Evolutionary conservation across 2,888 invertebrate species (phyloP).

Genomic region (Dasypolia templi): DNA sequence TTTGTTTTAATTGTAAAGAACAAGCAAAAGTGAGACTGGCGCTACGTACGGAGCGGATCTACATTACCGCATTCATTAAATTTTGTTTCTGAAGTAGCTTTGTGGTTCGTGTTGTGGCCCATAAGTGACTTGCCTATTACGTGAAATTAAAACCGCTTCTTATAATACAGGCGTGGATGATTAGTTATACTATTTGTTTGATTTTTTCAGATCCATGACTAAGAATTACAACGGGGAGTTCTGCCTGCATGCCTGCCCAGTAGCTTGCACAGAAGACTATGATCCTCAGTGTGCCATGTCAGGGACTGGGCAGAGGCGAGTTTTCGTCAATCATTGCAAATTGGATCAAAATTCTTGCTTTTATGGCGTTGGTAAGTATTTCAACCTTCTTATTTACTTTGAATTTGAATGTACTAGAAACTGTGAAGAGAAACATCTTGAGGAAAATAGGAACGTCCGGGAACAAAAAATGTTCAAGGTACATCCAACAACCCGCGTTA

Average conservation of each 20-base stretch:
- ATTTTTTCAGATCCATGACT: slow-evolving; percentile 73
- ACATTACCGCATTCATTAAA: too few species aligned
- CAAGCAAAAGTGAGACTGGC: too few species aligned
- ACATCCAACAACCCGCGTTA: background rate
- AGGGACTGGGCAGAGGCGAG: slow-evolving; percentile 67
- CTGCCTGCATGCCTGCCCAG: slow-evolving; percentile 81
- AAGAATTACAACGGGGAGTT: slow-evolving; percentile 70
- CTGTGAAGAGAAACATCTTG: background rate
- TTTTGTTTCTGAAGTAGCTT: too few species aligned
- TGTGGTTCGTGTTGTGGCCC: too few species aligned
- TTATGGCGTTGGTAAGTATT: slow-evolving; percentile 73
- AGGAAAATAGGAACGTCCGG: background rate
- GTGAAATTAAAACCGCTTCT: too few species aligned
- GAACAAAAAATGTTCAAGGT: too few species aligned
- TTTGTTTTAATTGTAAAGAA: too few species aligned
- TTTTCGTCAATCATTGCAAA: slow-evolving; percentile 84
- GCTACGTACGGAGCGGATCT: too few species aligned
- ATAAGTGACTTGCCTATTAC: too few species aligned
- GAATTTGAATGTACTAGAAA: too few species aligned
- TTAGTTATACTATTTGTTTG: background rate
- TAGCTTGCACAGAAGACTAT: slow-evolving; percentile 80
- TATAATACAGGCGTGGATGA: background rate
- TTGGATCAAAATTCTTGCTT: slow-evolving; percentile 81
- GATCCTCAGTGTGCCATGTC: slow-evolving; percentile 82
- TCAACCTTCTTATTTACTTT: too few species aligned